These are phyloP conservation scores for Sebastes hopkinsi DNA, from an alignment of 2,797 vertebrate genomes.

Conservation along the genomic window DNA sequence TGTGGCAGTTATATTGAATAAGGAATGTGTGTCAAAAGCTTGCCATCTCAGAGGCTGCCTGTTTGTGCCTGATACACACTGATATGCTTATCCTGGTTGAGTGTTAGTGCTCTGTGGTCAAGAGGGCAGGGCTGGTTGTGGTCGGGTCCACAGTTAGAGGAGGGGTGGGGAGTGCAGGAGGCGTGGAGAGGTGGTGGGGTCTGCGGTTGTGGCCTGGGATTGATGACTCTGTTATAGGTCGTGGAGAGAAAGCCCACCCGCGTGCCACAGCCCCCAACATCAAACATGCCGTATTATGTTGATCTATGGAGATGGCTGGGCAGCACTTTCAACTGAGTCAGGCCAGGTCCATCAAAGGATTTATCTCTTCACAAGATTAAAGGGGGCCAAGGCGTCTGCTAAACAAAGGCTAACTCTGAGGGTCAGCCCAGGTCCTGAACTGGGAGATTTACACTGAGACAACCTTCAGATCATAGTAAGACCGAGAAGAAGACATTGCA, in stretches of 20 bases:
- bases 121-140: constrained; percentile 58
- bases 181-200: constrained; percentile 41
- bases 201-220: constrained; percentile 62
- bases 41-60: constrained; percentile 21
- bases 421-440: constrained; percentile 75
- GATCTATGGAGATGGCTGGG: constrained; percentile 81
- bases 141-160: constrained; percentile 16
- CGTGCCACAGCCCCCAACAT: constrained; percentile 72
- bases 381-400: constrained; percentile 80
- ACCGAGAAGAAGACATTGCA: constrained; percentile 36
- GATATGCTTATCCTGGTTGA: constrained; percentile 49
- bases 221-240: constrained; percentile 72
- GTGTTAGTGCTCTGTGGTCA: constrained; percentile 66
- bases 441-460: constrained; percentile 70
- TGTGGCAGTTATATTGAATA: neutral
- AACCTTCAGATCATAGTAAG: constrained; percentile 32
- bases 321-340: constrained; percentile 81
- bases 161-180: neutral
- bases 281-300: constrained; percentile 81
- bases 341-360: constrained; percentile 84
- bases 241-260: constrained; percentile 71
- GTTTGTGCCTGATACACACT: constrained; percentile 53
- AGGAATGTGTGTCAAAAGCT: constrained; percentile 28
- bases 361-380: constrained; percentile 85
- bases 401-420: constrained; percentile 81